phyloP scores from a whole-genome alignment of 1,140 invertebrate species.

The Dinothrombium tinctorium region DNA sequence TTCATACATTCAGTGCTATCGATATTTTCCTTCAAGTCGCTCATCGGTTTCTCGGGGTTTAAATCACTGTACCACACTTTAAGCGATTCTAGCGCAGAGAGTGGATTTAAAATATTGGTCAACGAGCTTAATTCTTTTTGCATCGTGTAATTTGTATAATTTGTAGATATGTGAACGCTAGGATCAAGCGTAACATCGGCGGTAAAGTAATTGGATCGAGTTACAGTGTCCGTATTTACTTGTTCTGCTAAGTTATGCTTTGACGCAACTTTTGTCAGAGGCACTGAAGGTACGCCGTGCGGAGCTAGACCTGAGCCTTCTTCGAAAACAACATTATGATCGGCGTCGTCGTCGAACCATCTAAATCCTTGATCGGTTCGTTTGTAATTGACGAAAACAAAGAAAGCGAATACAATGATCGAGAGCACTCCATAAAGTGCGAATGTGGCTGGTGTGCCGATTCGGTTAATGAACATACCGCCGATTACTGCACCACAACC shows the following conservation, averaged over 20 bases:
- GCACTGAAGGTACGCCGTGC: slow-evolving; percentile 83
- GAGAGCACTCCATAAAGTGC: slow-evolving; percentile 69
- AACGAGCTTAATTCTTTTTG: no score
- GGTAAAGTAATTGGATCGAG: no score
- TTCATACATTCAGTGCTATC: no score
- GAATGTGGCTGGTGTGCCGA: slow-evolving; percentile 60
- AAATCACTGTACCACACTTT: no score
- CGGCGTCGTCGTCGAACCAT: slow-evolving; percentile 49
- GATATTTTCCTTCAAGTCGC: no score
- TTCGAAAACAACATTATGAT: slow-evolving; percentile 39
- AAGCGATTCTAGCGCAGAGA: no score
- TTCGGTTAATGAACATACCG: slow-evolving; percentile 31
- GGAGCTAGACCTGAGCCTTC: slow-evolving; percentile 69
- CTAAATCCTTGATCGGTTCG: slow-evolving; percentile 43
- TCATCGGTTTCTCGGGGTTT: no score
- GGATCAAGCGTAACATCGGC: no score
- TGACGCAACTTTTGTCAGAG: slow-evolving; percentile 59
- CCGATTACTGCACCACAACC: slow-evolving; percentile 87
- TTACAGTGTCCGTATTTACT: no score
- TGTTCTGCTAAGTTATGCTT: slow-evolving; percentile 31
- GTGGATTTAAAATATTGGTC: no score
- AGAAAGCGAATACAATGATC: slow-evolving; percentile 48
- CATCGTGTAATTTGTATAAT: no score
- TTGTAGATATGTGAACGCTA: no score
- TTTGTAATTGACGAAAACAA: slow-evolving; percentile 75